Evolutionary conservation across 2,888 invertebrate species (phyloP).

Genomic region (Ochlodes sylvanus): DNA sequence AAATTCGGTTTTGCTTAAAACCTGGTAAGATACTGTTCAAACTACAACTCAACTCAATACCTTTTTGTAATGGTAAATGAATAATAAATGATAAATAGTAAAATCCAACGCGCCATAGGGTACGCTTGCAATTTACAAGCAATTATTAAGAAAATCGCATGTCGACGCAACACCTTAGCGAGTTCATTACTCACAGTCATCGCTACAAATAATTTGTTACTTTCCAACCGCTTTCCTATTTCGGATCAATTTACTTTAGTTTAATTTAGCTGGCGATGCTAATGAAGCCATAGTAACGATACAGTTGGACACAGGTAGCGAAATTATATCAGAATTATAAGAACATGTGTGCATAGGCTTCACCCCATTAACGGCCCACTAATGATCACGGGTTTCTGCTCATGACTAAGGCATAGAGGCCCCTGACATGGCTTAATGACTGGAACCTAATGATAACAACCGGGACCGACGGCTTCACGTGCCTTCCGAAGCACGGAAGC

Average conservation of each 20-base stretch:
- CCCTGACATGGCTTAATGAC: too few relatives aligned
- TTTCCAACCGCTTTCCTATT: slow-evolving; percentile 57
- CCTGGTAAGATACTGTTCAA: not conserved
- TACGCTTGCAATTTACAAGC: slow-evolving; percentile 19
- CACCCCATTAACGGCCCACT: too few relatives aligned
- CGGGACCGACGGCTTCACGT: too few relatives aligned
- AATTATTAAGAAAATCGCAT: slow-evolving; percentile 35
- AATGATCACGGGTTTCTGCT: too few relatives aligned
- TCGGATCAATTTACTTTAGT: slow-evolving; percentile 47
- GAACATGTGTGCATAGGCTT: too few relatives aligned
- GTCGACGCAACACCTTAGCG: slow-evolving; percentile 19
- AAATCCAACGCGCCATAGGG: slow-evolving; percentile 2
- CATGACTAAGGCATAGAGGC: too few relatives aligned
- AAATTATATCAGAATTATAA: too few relatives aligned
- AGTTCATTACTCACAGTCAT: slow-evolving; percentile 48
- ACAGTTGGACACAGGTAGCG: too few relatives aligned
- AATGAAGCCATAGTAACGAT: slow-evolving; percentile 12
- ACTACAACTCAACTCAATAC: not conserved
- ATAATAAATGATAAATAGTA: not conserved
- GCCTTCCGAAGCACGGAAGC: too few relatives aligned
- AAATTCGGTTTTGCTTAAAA: too few relatives aligned
- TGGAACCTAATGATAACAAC: too few relatives aligned
- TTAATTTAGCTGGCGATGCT: slow-evolving; percentile 36
- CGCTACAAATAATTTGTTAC: slow-evolving; percentile 47
- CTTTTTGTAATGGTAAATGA: not conserved